Evolutionary conservation across 2,797 vertebrate genomes (phyloP), one percentile per base, ranked within the genome.

Genomic region (Bradypodion pumilum): DNA sequence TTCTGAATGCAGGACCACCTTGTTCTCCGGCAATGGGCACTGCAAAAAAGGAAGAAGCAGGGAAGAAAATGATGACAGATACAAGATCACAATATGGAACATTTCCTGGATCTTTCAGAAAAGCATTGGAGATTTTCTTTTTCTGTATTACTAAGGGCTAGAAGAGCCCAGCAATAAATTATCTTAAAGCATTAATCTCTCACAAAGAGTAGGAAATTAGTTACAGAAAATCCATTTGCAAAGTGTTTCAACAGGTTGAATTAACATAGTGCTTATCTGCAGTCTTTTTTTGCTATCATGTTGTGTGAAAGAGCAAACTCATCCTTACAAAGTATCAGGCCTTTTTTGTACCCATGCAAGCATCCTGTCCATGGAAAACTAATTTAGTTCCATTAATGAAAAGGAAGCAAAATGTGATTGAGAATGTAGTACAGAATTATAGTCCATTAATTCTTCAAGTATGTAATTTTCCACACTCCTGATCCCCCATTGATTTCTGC

Each of bases 361-460:
- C 78, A 89, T 65, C 15, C 75, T 92, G 90, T 90, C 93, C 91
- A 89, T 78, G 40, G 89, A 94, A 95, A 96, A 94, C 92, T 93
- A 93, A 95, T 95, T 95, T 93, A 92, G 83, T 92, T 93, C 78
- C 81, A 95, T 94, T 95, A 95, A 95, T 95, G 94, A 94, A 95
- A 94, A 94, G 94, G 93, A 95, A 92, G 92, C 87, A 91, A 88
- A 90, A 93, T 91, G 85, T 93, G 95, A 95, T 93, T 94, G 92
- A 95, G 91, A 91, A 92, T 90, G 85, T 93, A 94, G 93, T 93
- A 94, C 0, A 7, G 92, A 95, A 96, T 95, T 94, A 95, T 90
- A 94, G 92, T 92, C 94, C 92, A 95, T 96, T 95, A 96, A 94
- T 95, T 95, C 95, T 94, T 94, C 91, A 95, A 96, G 94, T 94